Base-by-base conservation (phyloP, 1,140 invertebrate species). In the Dryas iulia region DNA sequence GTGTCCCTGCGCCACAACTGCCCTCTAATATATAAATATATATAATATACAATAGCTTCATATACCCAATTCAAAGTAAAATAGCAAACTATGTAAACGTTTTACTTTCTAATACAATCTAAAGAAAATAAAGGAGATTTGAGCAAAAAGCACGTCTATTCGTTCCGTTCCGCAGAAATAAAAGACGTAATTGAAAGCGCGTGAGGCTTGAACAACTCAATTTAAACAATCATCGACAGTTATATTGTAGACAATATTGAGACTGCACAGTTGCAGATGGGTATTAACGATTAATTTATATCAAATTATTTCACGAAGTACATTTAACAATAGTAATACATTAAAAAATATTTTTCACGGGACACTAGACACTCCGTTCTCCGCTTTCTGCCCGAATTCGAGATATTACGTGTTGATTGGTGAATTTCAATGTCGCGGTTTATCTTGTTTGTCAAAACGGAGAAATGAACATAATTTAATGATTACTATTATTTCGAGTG, bases 171-270 rank as follows among this genome's bases (percentile, higher is more conserved):
- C 52, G 56, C 59, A 66, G 54, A 73, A 73, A 73, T 66, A 72
- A 66, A 71, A 73, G 58, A 18, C 24, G 35, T 53, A 66, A 73
- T 65, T 65, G 66, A 60, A 25, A 52, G 62, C 66, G 71, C 66
- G 71, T 69, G 71, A 62, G 59, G 66, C 33, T 54, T 54, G 52
- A 26, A 63, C 59, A 61, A 47, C 59, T 61, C 59, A 61, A 61
- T 61, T 61, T 26, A 52, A 28, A 35, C 21, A 60, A 35, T 57
- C 39, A 39, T 23, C 31, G 56, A 18, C 18, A 57, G 31, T 39
- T 47, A 47, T 47, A 39, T 35, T 59, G 11, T 25, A 31, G 61
- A 57, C n/a, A 47, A 47, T 47, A 47, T 7, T n/a, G 8, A 21
- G n/a, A n/a, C n/a, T n/a, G 39, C 0, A 47, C 14, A 47, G 39